phyloP scores from a whole-genome alignment of 2,797 vertebrate genomes.

The Pipistrellus pygmaeus region DNA sequence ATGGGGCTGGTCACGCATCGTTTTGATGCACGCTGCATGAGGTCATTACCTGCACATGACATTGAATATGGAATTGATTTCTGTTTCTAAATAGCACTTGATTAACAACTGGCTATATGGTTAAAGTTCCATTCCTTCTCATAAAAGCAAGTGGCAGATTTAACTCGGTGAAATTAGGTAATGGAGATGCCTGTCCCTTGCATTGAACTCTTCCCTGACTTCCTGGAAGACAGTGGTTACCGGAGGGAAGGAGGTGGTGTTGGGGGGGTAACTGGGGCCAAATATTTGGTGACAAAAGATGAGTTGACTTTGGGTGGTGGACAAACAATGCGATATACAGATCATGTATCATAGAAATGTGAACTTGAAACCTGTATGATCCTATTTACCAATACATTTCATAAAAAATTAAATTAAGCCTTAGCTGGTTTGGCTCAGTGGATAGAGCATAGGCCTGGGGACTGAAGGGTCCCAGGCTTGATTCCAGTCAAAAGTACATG shows the following conservation, averaged over 20 bases:
- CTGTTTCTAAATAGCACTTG: conserved; percentile 10
- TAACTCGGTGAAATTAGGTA: neutral
- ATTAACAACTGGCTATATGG: neutral
- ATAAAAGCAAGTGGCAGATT: neutral
- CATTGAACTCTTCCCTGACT: rapidly evolving
- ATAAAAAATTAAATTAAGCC: neutral
- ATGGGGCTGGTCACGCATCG: conserved; percentile 11
- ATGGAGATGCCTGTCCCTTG: neutral
- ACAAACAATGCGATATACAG: neutral
- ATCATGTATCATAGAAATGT: neutral
- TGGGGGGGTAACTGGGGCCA: rapidly evolving
- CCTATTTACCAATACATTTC: neutral
- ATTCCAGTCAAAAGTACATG: too few relatives aligned
- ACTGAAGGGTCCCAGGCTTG: too few relatives aligned
- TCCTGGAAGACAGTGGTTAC: neutral
- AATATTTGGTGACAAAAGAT: neutral
- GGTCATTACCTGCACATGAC: neutral
- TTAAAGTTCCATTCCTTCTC: neutral
- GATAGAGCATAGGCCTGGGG: too few relatives aligned
- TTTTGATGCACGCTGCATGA: conserved; percentile 19
- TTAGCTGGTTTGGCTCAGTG: neutral
- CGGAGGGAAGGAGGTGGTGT: neutral
- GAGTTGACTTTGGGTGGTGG: neutral
- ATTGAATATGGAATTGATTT: conserved; percentile 25
- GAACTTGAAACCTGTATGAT: neutral